Evolutionary conservation across 2,797 vertebrate genomes (phyloP).

Genomic region (Neosalanx taihuensis): DNA sequence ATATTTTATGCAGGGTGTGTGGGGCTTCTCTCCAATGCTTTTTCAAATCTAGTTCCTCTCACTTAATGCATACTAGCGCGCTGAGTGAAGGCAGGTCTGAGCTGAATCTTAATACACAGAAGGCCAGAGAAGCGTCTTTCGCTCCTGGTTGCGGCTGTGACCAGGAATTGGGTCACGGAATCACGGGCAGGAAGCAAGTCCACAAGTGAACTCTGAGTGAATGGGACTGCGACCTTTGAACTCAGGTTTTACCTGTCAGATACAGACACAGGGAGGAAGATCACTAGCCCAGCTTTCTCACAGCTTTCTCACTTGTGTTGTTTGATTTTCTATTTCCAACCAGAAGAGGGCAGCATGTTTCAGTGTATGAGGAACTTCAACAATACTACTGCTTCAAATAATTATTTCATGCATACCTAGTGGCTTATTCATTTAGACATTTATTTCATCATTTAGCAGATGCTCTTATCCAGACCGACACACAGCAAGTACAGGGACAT

Average conservation of each 20-base stretch:
- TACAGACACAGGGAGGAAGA: too few relatives aligned
- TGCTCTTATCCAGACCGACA: too few relatives aligned
- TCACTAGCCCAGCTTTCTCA: too few relatives aligned
- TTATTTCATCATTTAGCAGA: too few relatives aligned
- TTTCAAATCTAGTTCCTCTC: constrained; percentile 45
- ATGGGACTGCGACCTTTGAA: constrained; percentile 53
- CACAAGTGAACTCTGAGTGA: constrained; percentile 31
- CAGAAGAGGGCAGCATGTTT: constrained; percentile 2
- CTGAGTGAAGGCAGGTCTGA: constrained; percentile 34
- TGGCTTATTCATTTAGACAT: not conserved
- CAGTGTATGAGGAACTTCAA: not conserved
- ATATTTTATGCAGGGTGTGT: constrained; percentile 55
- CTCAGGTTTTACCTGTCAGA: not conserved
- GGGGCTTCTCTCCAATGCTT: constrained; percentile 44
- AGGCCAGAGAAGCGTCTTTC: constrained; percentile 31
- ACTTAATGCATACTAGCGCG: constrained; percentile 60
- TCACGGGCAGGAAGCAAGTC: constrained; percentile 40
- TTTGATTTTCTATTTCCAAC: not conserved
- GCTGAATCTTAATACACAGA: constrained; percentile 55
- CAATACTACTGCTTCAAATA: too few relatives aligned
- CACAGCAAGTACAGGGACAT: too few relatives aligned
- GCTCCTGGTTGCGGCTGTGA: constrained; percentile 24
- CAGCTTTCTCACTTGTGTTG: too few relatives aligned
- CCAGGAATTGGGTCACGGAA: constrained; percentile 50
- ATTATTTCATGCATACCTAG: not conserved